Evolutionary conservation across 53 echinoderm and acorn worm species (phyloP), one percentile per base, ranked within the genome.

Genomic region (Echinometra lucunter): DNA sequence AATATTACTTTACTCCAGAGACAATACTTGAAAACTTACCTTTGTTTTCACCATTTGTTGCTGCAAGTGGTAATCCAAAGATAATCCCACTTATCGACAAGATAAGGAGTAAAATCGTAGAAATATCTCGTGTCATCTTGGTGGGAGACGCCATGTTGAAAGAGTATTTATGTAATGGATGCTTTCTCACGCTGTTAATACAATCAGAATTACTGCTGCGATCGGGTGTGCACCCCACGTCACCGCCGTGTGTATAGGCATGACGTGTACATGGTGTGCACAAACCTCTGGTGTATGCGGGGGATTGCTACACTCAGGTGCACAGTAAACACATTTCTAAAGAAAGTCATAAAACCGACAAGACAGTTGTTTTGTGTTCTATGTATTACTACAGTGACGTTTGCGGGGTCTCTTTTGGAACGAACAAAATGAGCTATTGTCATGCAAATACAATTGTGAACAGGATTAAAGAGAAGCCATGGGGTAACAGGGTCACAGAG

Each of bases 1-100:
- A 85, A 85, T 53, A 49, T 85, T 47, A 28, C n/a, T 21, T 85
- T 49, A 49, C 85, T 37, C n/a, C 2, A 12, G 25, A 2, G 28
- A 85, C n/a, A 85, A 85, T 30, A 15, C 27, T 85, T 49, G 49
- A 53, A n/a, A n/a, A 85, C 85, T 27, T 85, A 85, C 85, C 85
- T 45, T 2, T 85, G 85, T 85, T 85, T 49, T 37, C 85, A 85
- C n/a, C 49, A 85, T 85, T 12, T 27, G 49, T 45, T 13, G 21
- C 85, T 47, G 17, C 85, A n/a, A 85, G 37, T 85, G 85, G 85
- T 85, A 85, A 49, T 85, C 85, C 85, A 85, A 37, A 85, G 3
- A 85, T 49, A 47, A 16, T 6, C 53, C 34, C 85, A 27, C 23
- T 85, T n/a, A 85, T 85, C 7, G 53, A 47, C 85, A 49, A 49